phyloP scores from a whole-genome alignment of 2,888 invertebrate genomes.

The Brachyopa scutellaris region DNA sequence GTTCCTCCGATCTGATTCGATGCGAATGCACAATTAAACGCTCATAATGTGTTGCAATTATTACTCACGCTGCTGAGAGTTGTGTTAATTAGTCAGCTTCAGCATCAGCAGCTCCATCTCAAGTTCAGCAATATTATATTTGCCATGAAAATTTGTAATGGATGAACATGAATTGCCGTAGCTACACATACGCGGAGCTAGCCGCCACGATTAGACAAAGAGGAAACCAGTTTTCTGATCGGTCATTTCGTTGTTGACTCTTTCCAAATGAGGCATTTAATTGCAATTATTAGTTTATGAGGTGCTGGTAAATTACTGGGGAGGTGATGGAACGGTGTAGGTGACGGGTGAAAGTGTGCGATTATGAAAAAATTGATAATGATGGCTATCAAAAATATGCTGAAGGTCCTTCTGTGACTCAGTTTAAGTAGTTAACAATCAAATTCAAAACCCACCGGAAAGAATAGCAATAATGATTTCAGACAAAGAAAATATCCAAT shows the following conservation, averaged over 20 bases:
- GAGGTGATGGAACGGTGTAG: conserved; percentile 32
- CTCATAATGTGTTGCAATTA: conserved; percentile 52
- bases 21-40: conserved; percentile 53
- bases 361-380: background rate
- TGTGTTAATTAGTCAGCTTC: conserved; percentile 61
- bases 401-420: too few relatives aligned
- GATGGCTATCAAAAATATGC: conserved; percentile 20
- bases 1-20: conserved; percentile 21
- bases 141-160: conserved; percentile 41
- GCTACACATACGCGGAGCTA: background rate
- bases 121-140: conserved; percentile 53
- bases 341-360: conserved; percentile 29
- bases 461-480: conserved; percentile 1
- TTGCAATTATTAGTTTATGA: conserved; percentile 66
- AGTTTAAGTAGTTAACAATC: too few relatives aligned
- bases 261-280: conserved; percentile 59
- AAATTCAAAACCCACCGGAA: too few relatives aligned
- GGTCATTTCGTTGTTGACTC: conserved; percentile 15
- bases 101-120: conserved; percentile 6
- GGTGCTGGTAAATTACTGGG: conserved; percentile 43
- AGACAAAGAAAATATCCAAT: conserved; percentile 35
- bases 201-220: conserved; percentile 1
- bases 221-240: conserved; percentile 59
- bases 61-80: conserved; percentile 44
- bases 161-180: conserved; percentile 31